These are phyloP conservation scores for Apodemia zela DNA, from an alignment of 2,888 invertebrate species.

Conservation along the genomic window DNA sequence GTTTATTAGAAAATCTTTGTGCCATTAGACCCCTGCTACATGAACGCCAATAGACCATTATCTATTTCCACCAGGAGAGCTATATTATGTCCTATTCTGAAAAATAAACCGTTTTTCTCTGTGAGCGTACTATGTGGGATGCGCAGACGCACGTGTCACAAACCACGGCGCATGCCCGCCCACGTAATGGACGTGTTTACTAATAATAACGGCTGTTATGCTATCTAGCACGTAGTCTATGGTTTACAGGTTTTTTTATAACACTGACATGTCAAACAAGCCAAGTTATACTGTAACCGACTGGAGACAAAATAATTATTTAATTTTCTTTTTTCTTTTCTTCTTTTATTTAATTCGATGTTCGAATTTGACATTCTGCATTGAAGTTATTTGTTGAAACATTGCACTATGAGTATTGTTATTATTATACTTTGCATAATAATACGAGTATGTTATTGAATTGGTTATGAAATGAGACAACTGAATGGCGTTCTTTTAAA, in stretches of 20 bases:
- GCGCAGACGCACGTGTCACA: constrained; percentile 18
- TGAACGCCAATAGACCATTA: too few relatives aligned
- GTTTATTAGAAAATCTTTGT: too few relatives aligned
- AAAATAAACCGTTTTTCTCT: constrained; percentile 16
- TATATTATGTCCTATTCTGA: too few relatives aligned
- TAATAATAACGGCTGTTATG: constrained; percentile 2
- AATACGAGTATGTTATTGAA: too few relatives aligned
- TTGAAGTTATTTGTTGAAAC: too few relatives aligned
- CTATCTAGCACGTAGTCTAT: neutral
- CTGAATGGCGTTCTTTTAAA: too few relatives aligned
- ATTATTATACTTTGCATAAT: too few relatives aligned
- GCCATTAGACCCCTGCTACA: too few relatives aligned
- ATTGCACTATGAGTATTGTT: too few relatives aligned
- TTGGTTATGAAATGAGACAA: too few relatives aligned
- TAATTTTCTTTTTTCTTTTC: neutral
- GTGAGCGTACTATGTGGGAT: neutral
- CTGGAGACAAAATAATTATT: neutral
- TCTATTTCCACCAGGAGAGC: too few relatives aligned
- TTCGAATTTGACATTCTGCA: too few relatives aligned
- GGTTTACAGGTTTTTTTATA: neutral
- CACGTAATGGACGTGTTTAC: constrained; percentile 14
- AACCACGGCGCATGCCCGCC: constrained; percentile 17
- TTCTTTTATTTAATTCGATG: neutral
- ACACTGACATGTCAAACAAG: neutral
- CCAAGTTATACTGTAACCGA: neutral